These are phyloP conservation scores for Lacerta bilineata DNA, from an alignment of 2,797 vertebrate genomes.

Conservation along the genomic window DNA sequence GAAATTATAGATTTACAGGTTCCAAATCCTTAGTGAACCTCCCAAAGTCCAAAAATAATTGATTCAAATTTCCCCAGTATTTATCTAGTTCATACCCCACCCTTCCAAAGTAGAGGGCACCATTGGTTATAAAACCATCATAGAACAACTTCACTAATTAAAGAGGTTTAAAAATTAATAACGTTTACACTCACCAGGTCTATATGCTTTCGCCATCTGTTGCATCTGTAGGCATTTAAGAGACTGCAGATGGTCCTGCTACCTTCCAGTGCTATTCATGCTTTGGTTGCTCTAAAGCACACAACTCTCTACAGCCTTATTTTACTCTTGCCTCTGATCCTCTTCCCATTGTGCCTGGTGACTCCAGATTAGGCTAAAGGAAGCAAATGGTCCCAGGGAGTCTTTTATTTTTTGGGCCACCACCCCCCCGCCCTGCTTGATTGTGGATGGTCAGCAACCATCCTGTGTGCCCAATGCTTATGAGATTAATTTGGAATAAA, in stretches of 20 bases:
- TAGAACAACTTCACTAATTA: neutral
- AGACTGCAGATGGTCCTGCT: neutral
- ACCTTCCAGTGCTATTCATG: neutral
- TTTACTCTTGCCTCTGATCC: neutral
- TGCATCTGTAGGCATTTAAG: neutral
- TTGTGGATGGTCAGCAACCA: neutral
- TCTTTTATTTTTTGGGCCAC: neutral
- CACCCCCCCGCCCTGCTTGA: neutral
- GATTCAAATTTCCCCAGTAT: neutral
- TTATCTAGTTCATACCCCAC: neutral
- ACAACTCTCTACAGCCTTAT: neutral
- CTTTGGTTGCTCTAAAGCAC: neutral
- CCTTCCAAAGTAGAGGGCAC: neutral
- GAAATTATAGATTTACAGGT: neutral
- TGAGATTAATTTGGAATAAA: neutral
- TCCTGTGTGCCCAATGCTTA: neutral
- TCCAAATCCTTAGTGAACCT: neutral
- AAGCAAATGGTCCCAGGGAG: neutral
- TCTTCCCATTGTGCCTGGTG: neutral
- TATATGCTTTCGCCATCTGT: neutral
- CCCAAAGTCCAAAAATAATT: neutral
- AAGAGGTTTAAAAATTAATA: neutral
- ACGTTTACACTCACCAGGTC: neutral
- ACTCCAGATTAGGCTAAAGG: neutral
- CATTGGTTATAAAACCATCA: neutral